Base-by-base conservation (phyloP, 1,140 invertebrate species). In the Venturia canescens region DNA sequence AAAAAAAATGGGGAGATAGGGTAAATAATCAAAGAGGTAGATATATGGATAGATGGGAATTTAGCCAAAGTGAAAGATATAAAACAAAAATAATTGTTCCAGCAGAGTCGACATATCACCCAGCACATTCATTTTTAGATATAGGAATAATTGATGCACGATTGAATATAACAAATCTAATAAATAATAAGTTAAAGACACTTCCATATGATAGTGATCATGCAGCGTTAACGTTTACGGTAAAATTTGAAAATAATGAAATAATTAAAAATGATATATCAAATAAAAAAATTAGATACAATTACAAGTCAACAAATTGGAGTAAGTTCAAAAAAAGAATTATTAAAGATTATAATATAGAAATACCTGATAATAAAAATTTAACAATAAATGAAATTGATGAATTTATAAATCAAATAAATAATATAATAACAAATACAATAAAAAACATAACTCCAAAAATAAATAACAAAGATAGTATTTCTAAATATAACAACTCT, bases 21-120 rank as follows among this genome's bases (percentile, higher is more conserved):
- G 67, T n/a, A 15, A 26, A 31, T n/a, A 70, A 70, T 44, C 69
- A 71, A 9, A 5, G 70, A 38, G 70, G 70, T n/a, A 29, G 70
- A 34, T 72, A 72, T 34, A 18, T 48, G 1, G 16, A n/a, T 5
- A n/a, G 16, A 72, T 72, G 70, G 70, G 70, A 63, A 23, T 4
- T 18, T 6, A 27, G 27, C 1, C 60, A 63, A 7, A 23, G 21
- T 13, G 26, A 7, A 23, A 63, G 27, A 6, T 63, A 6, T 23
- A 63, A 63, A 27, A 23, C 13, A 4, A 23, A 27, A 13, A 27
- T 63, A 7, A 23, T 63, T 4, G 13, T 27, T 11, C 26, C 60
- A 13, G 0, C 26, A 3, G 4, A 26, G 3, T 6, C 60, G 4
- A 26, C 60, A 6, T 63, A 23, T 13, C 11, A 63, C 9, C 60